Conservation (phyloP, 2,888 invertebrate genomes). For the Stenodema calcarata region DNA sequence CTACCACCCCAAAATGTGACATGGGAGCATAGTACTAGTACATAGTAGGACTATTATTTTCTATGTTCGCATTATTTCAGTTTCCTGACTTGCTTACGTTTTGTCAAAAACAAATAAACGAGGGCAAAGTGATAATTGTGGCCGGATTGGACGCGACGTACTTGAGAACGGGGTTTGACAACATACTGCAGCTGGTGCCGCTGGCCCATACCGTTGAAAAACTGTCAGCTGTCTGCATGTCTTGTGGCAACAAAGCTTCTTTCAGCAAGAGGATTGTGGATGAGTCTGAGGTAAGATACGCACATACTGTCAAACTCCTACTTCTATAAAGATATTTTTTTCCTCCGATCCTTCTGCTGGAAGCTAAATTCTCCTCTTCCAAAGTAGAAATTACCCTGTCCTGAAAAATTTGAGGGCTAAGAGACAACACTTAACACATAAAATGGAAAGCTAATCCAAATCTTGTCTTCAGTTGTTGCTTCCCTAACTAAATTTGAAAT, state of each 20-base stretch:
- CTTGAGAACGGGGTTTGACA: conserved; percentile 62
- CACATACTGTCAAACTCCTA: background rate
- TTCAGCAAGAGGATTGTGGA: conserved; percentile 63
- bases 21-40: no score
- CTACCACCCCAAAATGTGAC: no score
- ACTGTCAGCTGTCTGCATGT: conserved; percentile 66
- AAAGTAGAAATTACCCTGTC: no score
- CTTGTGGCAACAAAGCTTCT: conserved; percentile 64
- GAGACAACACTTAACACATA: no score
- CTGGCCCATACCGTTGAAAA: conserved; percentile 65
- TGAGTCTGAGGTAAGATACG: background rate
- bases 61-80: conserved; percentile 58
- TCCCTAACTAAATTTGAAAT: no score
- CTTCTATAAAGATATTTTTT: no score
- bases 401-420: no score
- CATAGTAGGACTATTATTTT: no score
- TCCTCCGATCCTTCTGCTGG: no score
- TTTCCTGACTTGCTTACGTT: conserved; percentile 65
- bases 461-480: no score
- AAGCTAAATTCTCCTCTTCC: no score
- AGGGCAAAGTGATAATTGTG: conserved; percentile 67
- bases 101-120: conserved; percentile 65
- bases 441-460: no score
- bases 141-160: conserved; percentile 69
- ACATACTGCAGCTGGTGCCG: conserved; percentile 65